These are phyloP conservation scores for Thereva unica DNA, from an alignment of 2,888 invertebrate genomes.

Conservation along the genomic window DNA sequence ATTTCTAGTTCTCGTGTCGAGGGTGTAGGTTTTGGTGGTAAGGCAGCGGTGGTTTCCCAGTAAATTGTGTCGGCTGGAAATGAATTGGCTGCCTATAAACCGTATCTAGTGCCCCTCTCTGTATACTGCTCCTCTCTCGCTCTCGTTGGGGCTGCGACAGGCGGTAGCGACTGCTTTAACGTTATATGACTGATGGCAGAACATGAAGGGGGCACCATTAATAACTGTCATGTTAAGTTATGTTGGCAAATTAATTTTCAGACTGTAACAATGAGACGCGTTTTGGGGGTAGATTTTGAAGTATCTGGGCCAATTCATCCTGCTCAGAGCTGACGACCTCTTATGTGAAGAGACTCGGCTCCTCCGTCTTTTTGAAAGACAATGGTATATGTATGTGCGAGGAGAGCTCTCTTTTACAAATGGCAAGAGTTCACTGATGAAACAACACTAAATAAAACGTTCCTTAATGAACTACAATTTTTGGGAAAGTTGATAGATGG, in stretches of 20 bases:
- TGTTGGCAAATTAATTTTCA: slow-evolving; percentile 32
- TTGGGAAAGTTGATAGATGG: slow-evolving; percentile 27
- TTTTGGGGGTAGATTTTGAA: slow-evolving; percentile 11
- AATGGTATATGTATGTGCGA: neutral
- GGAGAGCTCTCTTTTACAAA: neutral
- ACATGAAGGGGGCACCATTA: slow-evolving; percentile 16
- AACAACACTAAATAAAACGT: slow-evolving; percentile 30
- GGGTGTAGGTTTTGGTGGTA: neutral
- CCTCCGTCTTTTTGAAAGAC: slow-evolving; percentile 7
- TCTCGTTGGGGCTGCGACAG: neutral
- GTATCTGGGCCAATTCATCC: slow-evolving; percentile 25
- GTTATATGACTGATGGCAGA: slow-evolving; percentile 9
- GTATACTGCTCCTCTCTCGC: neutral
- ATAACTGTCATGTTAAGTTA: slow-evolving; percentile 32
- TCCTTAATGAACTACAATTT: slow-evolving; percentile 24
- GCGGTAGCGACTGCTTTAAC: neutral
- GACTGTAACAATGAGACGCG: slow-evolving; percentile 17
- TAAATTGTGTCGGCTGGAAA: too few relatives aligned
- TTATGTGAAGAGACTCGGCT: slow-evolving; percentile 24
- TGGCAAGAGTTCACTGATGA: slow-evolving; percentile 15
- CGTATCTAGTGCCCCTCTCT: neutral
- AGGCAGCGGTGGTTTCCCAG: neutral
- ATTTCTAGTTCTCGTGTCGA: slow-evolving; percentile 2
- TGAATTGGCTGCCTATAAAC: too few relatives aligned
- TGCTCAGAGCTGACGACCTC: slow-evolving; percentile 21